Percentiles rank a stretch among this genome's conserved stretches.
Conservation (phyloP, 2,113 vertebrate genomes). For the Gnathonemus echidnorhynchus region DNA sequence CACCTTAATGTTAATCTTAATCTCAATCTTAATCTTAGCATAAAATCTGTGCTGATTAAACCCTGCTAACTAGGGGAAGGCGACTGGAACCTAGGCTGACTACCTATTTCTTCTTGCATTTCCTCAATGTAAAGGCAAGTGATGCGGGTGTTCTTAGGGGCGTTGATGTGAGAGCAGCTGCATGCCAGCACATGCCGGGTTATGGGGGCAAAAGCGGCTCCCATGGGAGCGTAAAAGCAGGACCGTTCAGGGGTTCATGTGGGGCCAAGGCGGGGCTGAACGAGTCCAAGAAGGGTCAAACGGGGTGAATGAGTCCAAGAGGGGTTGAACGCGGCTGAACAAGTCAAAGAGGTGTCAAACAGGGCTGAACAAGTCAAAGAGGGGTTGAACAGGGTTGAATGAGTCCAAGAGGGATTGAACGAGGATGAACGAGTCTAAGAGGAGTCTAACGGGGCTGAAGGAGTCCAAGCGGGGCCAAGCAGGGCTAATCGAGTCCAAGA, state of each 20-base stretch:
- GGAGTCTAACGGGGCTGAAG: too few species aligned
- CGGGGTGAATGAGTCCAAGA: too few species aligned
- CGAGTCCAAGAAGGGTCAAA: too few species aligned
- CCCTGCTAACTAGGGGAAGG: not conserved
- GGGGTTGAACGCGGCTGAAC: not conserved
- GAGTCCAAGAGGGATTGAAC: too few species aligned
- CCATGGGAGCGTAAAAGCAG: too few species aligned
- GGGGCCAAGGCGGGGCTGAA: not conserved
- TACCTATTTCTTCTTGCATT: not conserved
- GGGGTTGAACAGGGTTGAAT: too few species aligned
- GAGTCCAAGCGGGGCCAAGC: too few species aligned
- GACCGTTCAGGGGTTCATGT: not conserved
- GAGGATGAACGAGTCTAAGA: too few species aligned
- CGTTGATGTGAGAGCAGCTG: not conserved
- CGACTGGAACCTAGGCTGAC: not conserved
- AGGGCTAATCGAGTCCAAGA: too few species aligned
- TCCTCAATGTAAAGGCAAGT: not conserved
- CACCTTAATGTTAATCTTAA: not conserved
- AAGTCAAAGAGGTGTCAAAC: not conserved
- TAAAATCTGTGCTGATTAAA: not conserved
- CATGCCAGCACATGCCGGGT: not conserved
- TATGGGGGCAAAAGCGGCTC: not conserved
- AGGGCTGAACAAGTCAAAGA: too few species aligned
- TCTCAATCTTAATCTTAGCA: not conserved
- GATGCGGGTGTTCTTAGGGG: not conserved